These are phyloP conservation scores for Prionailurus bengalensis DNA, from an alignment of 2,113 vertebrate genomes.

Conservation along the genomic window DNA sequence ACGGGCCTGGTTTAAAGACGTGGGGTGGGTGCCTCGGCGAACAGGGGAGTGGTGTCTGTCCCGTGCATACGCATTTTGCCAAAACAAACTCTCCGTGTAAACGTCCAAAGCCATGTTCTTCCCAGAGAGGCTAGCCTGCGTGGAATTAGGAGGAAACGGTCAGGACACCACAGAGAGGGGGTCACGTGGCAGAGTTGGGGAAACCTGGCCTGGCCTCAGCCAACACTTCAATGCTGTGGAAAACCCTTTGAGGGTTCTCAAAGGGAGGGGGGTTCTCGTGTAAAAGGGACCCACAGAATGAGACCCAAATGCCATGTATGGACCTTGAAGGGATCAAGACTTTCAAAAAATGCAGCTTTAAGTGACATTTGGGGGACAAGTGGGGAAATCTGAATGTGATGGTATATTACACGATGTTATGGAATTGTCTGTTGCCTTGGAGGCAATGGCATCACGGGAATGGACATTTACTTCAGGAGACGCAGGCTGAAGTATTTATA, in stretches of 20 bases:
- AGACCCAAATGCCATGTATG: too few species aligned
- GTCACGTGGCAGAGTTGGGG: not conserved
- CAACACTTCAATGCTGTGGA: too few species aligned
- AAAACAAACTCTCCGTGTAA: not conserved
- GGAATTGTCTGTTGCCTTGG: too few species aligned
- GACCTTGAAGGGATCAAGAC: not conserved
- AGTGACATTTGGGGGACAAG: not conserved
- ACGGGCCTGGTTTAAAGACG: too few species aligned
- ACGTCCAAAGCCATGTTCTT: too few species aligned
- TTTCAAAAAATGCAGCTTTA: not conserved
- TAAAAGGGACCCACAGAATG: too few species aligned
- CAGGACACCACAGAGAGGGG: not conserved
- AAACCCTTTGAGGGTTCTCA: not conserved
- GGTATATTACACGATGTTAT: fast-evolving
- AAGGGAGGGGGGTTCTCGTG: fast-evolving
- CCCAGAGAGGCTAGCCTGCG: not conserved
- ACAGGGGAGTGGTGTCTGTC: fast-evolving
- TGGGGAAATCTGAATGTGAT: not conserved
- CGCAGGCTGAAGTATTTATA: not conserved
- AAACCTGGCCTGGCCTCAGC: not conserved
- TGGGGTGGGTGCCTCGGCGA: fast-evolving
- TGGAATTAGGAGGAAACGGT: not conserved
- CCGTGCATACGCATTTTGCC: fast-evolving
- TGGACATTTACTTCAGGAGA: not conserved
- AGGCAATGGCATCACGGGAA: fast-evolving